phyloP scores from a whole-genome alignment of 2,888 invertebrate genomes.

The Acronicta alni region DNA sequence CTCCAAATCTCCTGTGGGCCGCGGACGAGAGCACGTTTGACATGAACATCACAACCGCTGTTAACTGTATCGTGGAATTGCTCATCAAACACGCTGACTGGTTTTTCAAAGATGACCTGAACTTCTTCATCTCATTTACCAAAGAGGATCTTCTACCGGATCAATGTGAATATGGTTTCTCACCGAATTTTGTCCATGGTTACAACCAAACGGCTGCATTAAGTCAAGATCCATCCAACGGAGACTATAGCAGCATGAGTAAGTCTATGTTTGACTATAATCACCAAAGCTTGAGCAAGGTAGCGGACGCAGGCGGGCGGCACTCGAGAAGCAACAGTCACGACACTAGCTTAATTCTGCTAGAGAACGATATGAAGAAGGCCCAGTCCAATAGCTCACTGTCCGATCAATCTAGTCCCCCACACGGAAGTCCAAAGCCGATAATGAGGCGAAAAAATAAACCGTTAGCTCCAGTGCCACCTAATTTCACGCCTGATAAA shows the following conservation, averaged over 20 bases:
- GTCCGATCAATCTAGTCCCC: constrained; percentile 91
- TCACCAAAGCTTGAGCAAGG: constrained; percentile 58
- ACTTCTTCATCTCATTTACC: constrained; percentile 91
- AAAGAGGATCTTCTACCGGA: constrained; percentile 89
- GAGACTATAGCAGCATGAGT: constrained; percentile 81
- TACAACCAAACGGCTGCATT: constrained; percentile 82
- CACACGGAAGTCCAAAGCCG: constrained; percentile 93
- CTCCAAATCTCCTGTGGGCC: constrained; percentile 97
- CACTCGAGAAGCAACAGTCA: constrained; percentile 90
- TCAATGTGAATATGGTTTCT: constrained; percentile 83
- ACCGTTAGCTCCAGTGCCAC: constrained; percentile 92
- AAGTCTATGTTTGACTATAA: constrained; percentile 82
- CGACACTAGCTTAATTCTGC: constrained; percentile 88
- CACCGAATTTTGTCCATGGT: constrained; percentile 77
- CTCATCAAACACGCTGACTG: constrained; percentile 94
- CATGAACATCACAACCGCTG: constrained; percentile 95
- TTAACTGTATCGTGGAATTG: constrained; percentile 95
- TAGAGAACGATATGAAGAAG: constrained; percentile 87
- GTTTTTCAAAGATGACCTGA: constrained; percentile 94
- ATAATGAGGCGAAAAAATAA: constrained; percentile 93
- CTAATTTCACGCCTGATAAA: constrained; percentile 88
- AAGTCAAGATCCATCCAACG: constrained; percentile 79
- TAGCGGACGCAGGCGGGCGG: constrained; percentile 69
- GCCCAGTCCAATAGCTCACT: constrained; percentile 92
- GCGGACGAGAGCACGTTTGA: constrained; percentile 91